Base-by-base conservation (phyloP, 2,888 invertebrate genomes). In the Kryphioiulus occultus region DNA sequence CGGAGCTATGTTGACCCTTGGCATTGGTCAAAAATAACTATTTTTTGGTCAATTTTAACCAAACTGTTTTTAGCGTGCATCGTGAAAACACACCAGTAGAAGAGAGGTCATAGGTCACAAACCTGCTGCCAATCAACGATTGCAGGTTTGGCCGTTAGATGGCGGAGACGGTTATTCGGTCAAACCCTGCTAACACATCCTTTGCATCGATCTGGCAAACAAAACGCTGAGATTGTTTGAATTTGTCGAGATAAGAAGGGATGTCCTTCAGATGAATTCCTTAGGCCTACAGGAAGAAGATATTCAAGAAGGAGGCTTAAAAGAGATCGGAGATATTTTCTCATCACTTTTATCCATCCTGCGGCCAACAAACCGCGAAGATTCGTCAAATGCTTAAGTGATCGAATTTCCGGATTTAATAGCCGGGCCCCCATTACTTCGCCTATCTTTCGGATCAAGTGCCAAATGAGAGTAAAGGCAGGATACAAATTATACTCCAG, bases 231-330 rank as follows among this genome's bases (percentile, higher is more conserved):
- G 44, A 44, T 44, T 44, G 44, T 44, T 44, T 44, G 44, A 44
- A 53, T 53, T n/a, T 22, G 22, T 7, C 7, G 59, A 59, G 59
- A 59, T 59, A 59, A 59, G 59, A 59, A 59, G 59, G 22, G 59
- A 59, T 59, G 59, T 59, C 59, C 59, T 59, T 59, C 59, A 59
- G 59, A 59, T 59, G 59, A 59, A 59, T 59, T 59, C 59, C 59
- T 22, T 22, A 22, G 22, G 59, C 59, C 59, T 22, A 59, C n/a
- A 59, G 59, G 59, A 59, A 59, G 22, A 59, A 59, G 59, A 59
- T 22, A 59, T 59, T 59, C 22, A 59, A 59, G 59, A 10, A 59
- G 59, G n/a, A 59, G 59, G 59, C 59, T 59, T 59, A 59, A 59
- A 59, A 59, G 59, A 59, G 59, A 59, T 59, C 22, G 22, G 22